A percentile compares a stretch with the other conserved stretches of the same genome.
Conservation (phyloP, 2,888 invertebrate genomes). For the Tinea pellionella region DNA sequence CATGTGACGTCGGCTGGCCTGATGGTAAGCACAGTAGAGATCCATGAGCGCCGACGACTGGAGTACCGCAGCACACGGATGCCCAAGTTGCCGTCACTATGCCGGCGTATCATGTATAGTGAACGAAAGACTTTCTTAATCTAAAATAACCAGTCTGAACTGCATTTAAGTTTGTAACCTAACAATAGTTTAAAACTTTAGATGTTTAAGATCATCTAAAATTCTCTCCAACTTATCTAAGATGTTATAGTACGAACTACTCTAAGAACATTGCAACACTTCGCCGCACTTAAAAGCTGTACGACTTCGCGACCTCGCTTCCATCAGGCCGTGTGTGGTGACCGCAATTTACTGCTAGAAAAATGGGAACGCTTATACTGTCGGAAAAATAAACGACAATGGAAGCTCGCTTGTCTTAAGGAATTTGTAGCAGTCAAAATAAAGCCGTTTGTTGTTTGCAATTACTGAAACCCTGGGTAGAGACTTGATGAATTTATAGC, state of each 20-base stretch:
- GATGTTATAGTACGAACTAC: background rate
- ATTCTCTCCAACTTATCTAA: background rate
- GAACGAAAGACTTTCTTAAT: too few relatives aligned
- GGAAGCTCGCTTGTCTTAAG: conserved; percentile 17
- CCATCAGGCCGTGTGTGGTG: conserved; percentile 30
- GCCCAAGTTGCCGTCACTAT: too few relatives aligned
- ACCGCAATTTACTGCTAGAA: conserved; percentile 42
- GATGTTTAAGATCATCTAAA: background rate
- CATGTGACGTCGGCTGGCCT: too few relatives aligned
- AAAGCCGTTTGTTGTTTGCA: conserved; percentile 34
- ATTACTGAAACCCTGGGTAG: conserved; percentile 26
- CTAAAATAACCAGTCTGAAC: too few relatives aligned
- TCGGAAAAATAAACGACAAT: conserved; percentile 37
- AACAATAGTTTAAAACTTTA: background rate
- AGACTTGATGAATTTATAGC: conserved; percentile 4
- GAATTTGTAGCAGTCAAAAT: conserved; percentile 24
- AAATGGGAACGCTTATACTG: conserved; percentile 42
- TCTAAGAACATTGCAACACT: conserved; percentile 23
- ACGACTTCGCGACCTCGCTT: conserved; percentile 21
- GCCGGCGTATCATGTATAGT: too few relatives aligned
- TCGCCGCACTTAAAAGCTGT: conserved; percentile 47
- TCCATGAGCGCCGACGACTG: too few relatives aligned
- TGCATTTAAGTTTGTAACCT: background rate
- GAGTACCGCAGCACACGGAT: too few relatives aligned
- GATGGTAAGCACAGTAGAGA: too few relatives aligned